Evolutionary conservation across 2,113 vertebrate species (phyloP).

Genomic region (Psittacula cyanocephala): DNA sequence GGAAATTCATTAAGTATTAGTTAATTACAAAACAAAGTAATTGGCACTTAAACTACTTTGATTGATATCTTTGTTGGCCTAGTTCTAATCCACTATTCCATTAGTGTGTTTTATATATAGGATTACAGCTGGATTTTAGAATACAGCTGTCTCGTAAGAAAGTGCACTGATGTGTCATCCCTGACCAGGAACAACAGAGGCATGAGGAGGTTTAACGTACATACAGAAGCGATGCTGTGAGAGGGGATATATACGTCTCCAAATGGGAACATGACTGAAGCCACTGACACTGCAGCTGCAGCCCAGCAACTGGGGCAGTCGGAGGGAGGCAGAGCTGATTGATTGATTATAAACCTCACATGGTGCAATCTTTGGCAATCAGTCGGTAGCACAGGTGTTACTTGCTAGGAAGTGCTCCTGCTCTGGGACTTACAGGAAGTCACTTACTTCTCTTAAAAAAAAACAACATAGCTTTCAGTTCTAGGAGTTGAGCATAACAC

Average conservation of each 20-base stretch:
- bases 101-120: not conserved
- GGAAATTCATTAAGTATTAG: conserved; percentile 49
- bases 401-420: not conserved
- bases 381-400: not conserved
- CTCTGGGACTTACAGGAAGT: not conserved
- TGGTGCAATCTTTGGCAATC: not conserved
- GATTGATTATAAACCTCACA: too few relatives aligned
- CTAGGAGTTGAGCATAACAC: not conserved
- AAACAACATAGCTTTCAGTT: not conserved
- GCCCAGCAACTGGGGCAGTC: not conserved
- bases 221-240: rapidly evolving
- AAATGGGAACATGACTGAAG: not conserved
- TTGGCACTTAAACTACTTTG: conserved; percentile 17
- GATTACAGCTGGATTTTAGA: not conserved
- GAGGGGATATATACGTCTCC: rapidly evolving
- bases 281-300: not conserved
- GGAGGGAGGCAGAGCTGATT: not conserved
- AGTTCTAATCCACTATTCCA: not conserved
- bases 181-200: not conserved
- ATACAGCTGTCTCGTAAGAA: not conserved
- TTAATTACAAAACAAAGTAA: conserved; percentile 53
- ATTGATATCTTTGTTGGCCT: not conserved
- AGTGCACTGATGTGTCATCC: not conserved
- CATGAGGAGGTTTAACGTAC: not conserved
- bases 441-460: not conserved